phyloP scores from a whole-genome alignment of 2,888 invertebrate species.

The Antheraea assamensis region DNA sequence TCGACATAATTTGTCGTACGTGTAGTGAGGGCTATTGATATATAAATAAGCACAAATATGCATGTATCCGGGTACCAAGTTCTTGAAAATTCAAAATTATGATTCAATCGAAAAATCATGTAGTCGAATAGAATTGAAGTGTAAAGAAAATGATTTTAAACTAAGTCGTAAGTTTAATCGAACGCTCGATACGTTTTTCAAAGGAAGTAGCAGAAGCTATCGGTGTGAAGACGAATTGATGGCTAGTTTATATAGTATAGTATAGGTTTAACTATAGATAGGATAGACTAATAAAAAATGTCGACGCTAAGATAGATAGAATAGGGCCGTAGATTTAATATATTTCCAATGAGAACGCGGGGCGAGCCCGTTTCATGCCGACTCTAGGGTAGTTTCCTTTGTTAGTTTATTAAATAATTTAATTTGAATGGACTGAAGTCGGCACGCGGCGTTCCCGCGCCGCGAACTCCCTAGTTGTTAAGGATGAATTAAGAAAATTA shows the following conservation, averaged over 20 bases:
- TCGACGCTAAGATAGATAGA: slow-evolving; percentile 75
- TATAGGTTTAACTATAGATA: slow-evolving; percentile 78
- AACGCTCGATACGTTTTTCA: slow-evolving; percentile 68
- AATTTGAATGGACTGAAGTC: slow-evolving; percentile 80
- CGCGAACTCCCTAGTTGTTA: slow-evolving; percentile 45
- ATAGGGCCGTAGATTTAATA: slow-evolving; percentile 75
- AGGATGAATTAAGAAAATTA: slow-evolving; percentile 61
- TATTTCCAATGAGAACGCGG: slow-evolving; percentile 54
- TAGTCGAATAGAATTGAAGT: slow-evolving; percentile 70
- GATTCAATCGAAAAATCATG: slow-evolving; percentile 63
- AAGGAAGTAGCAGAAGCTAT: slow-evolving; percentile 62
- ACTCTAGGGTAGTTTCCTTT: slow-evolving; percentile 78
- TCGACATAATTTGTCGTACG: slow-evolving; percentile 23
- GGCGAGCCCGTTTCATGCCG: slow-evolving; percentile 54
- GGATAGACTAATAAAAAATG: slow-evolving; percentile 79
- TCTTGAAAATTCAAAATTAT: slow-evolving; percentile 71
- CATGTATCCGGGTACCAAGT: slow-evolving; percentile 62
- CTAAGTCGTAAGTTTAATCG: slow-evolving; percentile 75
- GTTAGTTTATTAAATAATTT: slow-evolving; percentile 82
- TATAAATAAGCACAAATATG: slow-evolving; percentile 62
- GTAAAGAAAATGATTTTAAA: slow-evolving; percentile 78
- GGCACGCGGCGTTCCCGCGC: slow-evolving; percentile 52
- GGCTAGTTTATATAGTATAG: slow-evolving; percentile 62
- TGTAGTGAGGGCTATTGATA: slow-evolving; percentile 9
- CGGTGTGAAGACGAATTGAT: slow-evolving; percentile 62